A percentile compares a stretch with the other conserved stretches of the same genome.
Conservation (phyloP, 2,888 invertebrate genomes). For the Amblyjoppa proteus region DNA sequence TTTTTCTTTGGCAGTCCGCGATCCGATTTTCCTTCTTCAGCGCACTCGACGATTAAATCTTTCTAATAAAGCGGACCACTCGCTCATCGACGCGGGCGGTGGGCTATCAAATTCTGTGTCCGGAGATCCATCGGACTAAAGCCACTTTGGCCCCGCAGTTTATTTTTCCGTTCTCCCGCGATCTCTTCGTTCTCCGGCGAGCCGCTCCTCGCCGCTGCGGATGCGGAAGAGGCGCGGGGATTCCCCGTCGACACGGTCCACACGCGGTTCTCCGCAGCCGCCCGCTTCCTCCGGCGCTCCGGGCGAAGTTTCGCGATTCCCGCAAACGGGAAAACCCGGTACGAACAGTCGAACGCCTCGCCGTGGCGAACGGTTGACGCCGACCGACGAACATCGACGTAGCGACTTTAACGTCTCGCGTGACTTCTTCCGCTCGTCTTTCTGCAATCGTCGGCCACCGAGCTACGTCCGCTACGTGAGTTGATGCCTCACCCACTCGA, state of each 20-base stretch:
- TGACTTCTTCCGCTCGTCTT: conserved; percentile 11
- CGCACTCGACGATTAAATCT: no score
- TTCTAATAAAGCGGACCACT: background rate
- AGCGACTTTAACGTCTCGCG: conserved; percentile 17
- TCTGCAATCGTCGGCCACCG: background rate
- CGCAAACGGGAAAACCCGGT: conserved; percentile 4
- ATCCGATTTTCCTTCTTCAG: no score
- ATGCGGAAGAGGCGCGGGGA: background rate
- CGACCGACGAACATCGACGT: background rate
- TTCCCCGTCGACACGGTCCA: background rate
- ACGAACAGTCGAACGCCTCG: conserved; percentile 1
- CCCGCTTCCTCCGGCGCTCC: background rate
- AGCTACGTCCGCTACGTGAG: background rate
- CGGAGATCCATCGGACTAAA: conserved; percentile 25
- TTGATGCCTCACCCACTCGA: background rate
- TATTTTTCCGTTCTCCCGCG: conserved; percentile 20
- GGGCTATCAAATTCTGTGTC: background rate
- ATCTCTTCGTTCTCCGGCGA: background rate
- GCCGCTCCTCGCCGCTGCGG: background rate
- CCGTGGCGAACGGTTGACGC: background rate
- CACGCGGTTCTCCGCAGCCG: background rate
- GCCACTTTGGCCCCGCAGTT: conserved; percentile 31
- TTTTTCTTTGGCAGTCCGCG: no score
- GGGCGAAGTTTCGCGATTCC: conserved; percentile 41
- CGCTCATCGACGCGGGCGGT: background rate